phyloP scores from a whole-genome alignment of 37 sponge, comb jelly and placozoan species.

The Diacarnus erythraeanus region DNA sequence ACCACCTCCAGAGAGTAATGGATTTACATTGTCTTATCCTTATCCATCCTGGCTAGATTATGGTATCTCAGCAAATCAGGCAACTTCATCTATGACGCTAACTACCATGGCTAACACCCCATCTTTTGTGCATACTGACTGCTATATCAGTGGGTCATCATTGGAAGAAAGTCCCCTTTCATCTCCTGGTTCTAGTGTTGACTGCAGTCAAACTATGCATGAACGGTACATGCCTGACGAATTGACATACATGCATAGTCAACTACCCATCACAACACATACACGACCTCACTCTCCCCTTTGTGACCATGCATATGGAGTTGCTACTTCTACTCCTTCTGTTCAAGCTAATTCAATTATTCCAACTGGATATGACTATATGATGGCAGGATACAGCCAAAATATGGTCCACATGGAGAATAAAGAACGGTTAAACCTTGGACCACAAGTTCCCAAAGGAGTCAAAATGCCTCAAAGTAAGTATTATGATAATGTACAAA shows the following conservation, averaged over 20 bases:
- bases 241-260: not conserved
- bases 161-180: constrained; percentile 39
- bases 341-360: too few relatives aligned
- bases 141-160: constrained; percentile 16
- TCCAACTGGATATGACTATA: constrained; percentile 10
- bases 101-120: not conserved
- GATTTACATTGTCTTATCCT: not conserved
- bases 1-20: constrained; percentile 5
- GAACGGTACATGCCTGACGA: not conserved
- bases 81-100: not conserved
- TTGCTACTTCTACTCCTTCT: not conserved
- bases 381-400: not conserved
- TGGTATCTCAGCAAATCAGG: not conserved
- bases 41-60: not conserved
- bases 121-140: not conserved
- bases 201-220: not conserved
- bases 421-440: not conserved
- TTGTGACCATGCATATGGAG: not conserved
- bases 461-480: constrained; percentile 76
- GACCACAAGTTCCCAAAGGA: constrained; percentile 29
- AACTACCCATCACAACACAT: not conserved
- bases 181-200: constrained; percentile 34
- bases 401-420: not conserved
- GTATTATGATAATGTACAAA: too few relatives aligned
- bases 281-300: not conserved